These are phyloP conservation scores for Ephydatia muelleri DNA, from an alignment of 37 sponge, comb jelly and placozoan species.

Conservation along the genomic window DNA sequence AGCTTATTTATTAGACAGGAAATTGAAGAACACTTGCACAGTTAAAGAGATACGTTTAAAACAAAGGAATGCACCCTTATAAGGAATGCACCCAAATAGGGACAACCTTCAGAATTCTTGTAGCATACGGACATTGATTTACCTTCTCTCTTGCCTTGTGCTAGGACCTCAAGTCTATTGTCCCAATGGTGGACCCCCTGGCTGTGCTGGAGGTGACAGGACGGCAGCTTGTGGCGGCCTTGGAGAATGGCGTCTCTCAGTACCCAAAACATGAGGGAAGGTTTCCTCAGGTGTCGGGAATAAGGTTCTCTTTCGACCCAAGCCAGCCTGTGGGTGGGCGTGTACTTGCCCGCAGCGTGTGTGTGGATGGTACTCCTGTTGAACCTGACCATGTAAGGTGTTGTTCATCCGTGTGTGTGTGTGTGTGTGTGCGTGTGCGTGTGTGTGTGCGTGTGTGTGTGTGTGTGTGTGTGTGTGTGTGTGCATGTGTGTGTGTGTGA, in stretches of 20 bases:
- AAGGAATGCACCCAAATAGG: too few species aligned
- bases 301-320: constrained; percentile 76
- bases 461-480: too few species aligned
- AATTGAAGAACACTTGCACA: too few species aligned
- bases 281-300: constrained; percentile 85
- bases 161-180: constrained; percentile 56
- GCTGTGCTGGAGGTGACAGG: constrained; percentile 51
- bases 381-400: constrained; percentile 25
- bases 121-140: too few species aligned
- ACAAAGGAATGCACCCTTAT: too few species aligned
- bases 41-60: too few species aligned
- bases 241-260: constrained; percentile 86
- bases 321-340: constrained; percentile 39
- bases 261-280: constrained; percentile 80
- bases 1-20: too few species aligned
- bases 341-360: constrained; percentile 44
- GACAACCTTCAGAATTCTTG: too few species aligned
- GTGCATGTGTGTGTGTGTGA: too few species aligned
- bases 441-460: too few species aligned
- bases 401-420: neutral
- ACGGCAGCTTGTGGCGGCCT: constrained; percentile 50
- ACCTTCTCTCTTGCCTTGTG: neutral
- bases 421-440: too few species aligned
- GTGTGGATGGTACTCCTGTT: constrained; percentile 41
- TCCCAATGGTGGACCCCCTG: constrained; percentile 55